Percentiles rank a stretch among this genome's conserved stretches.
These are phyloP conservation scores for Luehdorfia chinensis DNA, from an alignment of 1,140 invertebrate species.

Conservation along the genomic window DNA sequence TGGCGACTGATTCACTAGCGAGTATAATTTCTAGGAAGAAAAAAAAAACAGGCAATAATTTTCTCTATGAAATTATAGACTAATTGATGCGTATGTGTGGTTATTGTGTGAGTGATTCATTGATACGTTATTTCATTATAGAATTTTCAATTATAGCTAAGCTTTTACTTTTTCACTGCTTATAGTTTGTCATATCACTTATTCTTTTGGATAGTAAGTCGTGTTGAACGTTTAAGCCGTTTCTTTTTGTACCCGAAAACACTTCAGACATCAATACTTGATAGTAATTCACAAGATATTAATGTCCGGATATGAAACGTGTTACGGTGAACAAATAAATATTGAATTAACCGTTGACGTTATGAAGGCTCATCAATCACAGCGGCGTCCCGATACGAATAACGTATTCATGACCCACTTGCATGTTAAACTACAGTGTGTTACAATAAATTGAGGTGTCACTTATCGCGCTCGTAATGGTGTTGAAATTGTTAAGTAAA, in stretches of 20 bases:
- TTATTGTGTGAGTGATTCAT: constrained; percentile 64
- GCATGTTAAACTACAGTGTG: constrained; percentile 27
- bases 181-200: background rate
- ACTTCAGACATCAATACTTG: no score
- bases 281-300: background rate
- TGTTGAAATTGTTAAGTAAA: constrained; percentile 34
- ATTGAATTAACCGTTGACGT: constrained; percentile 57
- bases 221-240: no score
- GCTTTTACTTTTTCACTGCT: background rate
- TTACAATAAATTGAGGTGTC: constrained; percentile 56
- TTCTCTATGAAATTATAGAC: constrained; percentile 54
- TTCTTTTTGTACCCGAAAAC: no score
- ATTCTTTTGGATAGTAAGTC: background rate
- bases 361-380: constrained; percentile 51
- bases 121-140: constrained; percentile 57
- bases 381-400: constrained; percentile 37
- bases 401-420: constrained; percentile 46
- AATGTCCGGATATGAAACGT: constrained; percentile 6
- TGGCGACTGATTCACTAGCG: constrained; percentile 50
- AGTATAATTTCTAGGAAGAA: constrained; percentile 48
- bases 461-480: constrained; percentile 44
- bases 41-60: constrained; percentile 54
- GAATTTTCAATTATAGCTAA: constrained; percentile 70
- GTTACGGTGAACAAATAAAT: constrained; percentile 28
- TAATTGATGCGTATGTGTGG: constrained; percentile 63